These are phyloP conservation scores for Apantesis nais DNA, from an alignment of 2,888 invertebrate species.

Conservation along the genomic window DNA sequence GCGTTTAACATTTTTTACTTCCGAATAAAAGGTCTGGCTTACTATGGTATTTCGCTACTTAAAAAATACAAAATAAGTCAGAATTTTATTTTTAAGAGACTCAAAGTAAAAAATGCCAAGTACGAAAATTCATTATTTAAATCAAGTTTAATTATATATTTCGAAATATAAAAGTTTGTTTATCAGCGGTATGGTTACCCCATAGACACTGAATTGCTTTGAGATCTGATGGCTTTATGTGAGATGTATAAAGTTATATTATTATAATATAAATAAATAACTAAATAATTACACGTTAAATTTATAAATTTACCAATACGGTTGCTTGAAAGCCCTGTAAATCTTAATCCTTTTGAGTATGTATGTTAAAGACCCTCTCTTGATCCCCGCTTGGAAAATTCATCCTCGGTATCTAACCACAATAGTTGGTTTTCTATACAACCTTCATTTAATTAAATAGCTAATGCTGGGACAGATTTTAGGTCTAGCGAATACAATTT, in stretches of 20 bases:
- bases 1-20: background rate
- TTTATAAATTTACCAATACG: background rate
- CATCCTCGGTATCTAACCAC: constrained; percentile 51
- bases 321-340: constrained; percentile 25
- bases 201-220: too few relatives aligned
- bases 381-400: constrained; percentile 42
- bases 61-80: background rate
- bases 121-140: background rate
- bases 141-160: background rate
- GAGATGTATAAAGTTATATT: too few relatives aligned
- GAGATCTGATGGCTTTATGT: too few relatives aligned
- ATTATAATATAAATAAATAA: too few relatives aligned
- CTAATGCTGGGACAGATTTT: constrained; percentile 29
- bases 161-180: background rate
- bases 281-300: too few relatives aligned
- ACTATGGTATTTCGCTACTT: background rate
- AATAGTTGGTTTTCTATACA: constrained; percentile 32
- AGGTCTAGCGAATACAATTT: constrained; percentile 5
- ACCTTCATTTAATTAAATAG: constrained; percentile 33
- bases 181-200: too few relatives aligned
- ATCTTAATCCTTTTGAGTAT: constrained; percentile 44
- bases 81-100: background rate
- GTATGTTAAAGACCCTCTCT: constrained; percentile 41
- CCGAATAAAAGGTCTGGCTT: background rate
- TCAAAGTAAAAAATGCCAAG: background rate